Conservation (phyloP, 2,888 invertebrate species). For the Cyaniris semiargus region DNA sequence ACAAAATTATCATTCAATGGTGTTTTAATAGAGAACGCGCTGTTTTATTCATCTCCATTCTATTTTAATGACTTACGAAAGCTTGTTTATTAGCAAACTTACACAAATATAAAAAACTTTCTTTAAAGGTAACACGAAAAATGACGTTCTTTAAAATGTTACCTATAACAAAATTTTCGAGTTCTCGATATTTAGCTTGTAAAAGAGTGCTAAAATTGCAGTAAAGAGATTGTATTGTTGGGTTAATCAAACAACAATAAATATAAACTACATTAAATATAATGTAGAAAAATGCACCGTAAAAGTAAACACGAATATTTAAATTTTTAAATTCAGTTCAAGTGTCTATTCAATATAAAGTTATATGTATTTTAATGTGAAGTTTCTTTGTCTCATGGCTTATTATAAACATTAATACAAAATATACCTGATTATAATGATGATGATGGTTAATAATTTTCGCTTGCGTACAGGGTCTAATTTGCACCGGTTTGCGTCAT, state of each 20-base stretch:
- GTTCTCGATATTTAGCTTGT: neutral
- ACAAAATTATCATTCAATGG: slow-evolving; percentile 30
- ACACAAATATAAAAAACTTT: neutral
- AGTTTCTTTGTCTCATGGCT: too few relatives aligned
- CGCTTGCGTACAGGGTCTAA: slow-evolving; percentile 25
- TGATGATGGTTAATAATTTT: slow-evolving; percentile 7
- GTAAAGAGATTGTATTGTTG: neutral
- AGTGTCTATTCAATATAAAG: too few relatives aligned
- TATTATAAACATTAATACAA: too few relatives aligned
- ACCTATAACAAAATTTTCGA: neutral
- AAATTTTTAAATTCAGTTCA: too few relatives aligned
- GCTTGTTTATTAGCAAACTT: slow-evolving; percentile 18
- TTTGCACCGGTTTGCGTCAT: slow-evolving; percentile 63
- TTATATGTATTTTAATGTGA: too few relatives aligned
- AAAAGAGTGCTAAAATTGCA: neutral
- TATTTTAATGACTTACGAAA: slow-evolving; percentile 26
- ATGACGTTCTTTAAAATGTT: neutral
- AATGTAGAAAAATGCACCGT: too few relatives aligned
- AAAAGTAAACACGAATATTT: too few relatives aligned
- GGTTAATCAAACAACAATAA: too few relatives aligned
- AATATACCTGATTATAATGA: neutral
- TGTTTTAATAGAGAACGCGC: slow-evolving; percentile 37
- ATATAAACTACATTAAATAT: neutral
- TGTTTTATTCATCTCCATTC: slow-evolving; percentile 30
- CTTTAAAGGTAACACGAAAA: neutral